These are phyloP conservation scores for Pterophyllum scalare DNA, from an alignment of 2,113 vertebrate genomes.

Conservation along the genomic window DNA sequence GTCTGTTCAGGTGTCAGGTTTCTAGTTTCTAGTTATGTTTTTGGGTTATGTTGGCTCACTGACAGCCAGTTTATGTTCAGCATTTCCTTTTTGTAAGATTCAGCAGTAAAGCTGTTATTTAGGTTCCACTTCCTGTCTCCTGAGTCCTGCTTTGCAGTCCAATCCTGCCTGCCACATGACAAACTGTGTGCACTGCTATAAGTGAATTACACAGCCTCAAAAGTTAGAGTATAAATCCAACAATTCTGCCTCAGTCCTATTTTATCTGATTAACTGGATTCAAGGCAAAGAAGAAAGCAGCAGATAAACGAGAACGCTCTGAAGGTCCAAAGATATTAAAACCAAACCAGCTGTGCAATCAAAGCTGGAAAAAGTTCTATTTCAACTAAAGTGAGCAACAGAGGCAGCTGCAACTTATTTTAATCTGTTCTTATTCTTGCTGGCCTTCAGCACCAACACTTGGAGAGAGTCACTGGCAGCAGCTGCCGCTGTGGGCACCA, in stretches of 20 bases:
- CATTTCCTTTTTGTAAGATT: too few species aligned
- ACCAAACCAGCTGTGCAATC: neutral
- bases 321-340: neutral
- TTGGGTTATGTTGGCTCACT: too few species aligned
- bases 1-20: too few species aligned
- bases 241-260: neutral
- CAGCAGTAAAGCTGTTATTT: too few species aligned
- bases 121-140: too few species aligned
- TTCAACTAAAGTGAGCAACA: neutral
- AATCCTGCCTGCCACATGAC: too few species aligned
- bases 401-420: neutral
- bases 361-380: neutral
- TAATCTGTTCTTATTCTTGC: rapidly evolving
- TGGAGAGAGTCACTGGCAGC: neutral
- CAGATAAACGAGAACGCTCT: rapidly evolving
- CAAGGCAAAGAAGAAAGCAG: neutral
- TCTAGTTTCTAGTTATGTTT: too few species aligned
- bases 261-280: neutral
- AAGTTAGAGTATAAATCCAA: neutral
- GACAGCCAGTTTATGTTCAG: too few species aligned
- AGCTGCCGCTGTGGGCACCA: rapidly evolving
- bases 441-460: neutral
- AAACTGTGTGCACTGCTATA: neutral
- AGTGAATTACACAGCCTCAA: neutral
- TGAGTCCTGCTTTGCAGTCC: too few species aligned